These are phyloP conservation scores for Engraulis encrasicolus DNA, from an alignment of 2,113 vertebrate species.

Conservation along the genomic window DNA sequence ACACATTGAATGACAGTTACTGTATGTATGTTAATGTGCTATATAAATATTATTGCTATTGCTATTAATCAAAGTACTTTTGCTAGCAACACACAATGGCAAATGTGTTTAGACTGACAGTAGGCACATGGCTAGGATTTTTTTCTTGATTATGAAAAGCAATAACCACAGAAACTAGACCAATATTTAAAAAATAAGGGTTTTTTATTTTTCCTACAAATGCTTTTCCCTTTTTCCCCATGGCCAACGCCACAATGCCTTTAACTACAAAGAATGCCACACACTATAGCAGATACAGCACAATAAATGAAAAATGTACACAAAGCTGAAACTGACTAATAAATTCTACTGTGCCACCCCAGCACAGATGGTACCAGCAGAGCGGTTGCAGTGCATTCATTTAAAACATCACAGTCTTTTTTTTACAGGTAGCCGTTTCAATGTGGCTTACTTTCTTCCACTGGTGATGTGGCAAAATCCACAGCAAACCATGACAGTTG, in stretches of 20 bases:
- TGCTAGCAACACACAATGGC: too few species aligned
- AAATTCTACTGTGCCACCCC: not conserved
- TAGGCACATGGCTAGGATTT: too few species aligned
- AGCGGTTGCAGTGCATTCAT: slow-evolving; percentile 1
- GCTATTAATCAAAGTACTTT: too few species aligned
- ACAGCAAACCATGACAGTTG: not conserved
- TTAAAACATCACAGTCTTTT: not conserved
- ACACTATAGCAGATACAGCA: not conserved
- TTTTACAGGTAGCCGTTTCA: not conserved
- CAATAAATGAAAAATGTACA: not conserved
- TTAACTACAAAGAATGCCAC: not conserved
- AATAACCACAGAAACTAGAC: not conserved
- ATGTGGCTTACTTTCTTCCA: not conserved
- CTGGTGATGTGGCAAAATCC: not conserved
- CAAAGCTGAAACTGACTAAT: not conserved
- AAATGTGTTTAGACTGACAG: too few species aligned
- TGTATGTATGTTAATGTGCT: too few species aligned
- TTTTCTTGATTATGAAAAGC: not conserved
- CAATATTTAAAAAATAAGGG: not conserved
- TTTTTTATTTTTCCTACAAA: slow-evolving; percentile 1
- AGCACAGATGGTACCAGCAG: not conserved
- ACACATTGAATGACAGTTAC: too few species aligned
- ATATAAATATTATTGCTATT: too few species aligned
- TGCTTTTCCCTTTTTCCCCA: not conserved
- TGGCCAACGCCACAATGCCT: not conserved